Evolutionary conservation across 2,888 invertebrate species (phyloP), one percentile per base, ranked within the genome.

Genomic region (Tigriopus californicus): DNA sequence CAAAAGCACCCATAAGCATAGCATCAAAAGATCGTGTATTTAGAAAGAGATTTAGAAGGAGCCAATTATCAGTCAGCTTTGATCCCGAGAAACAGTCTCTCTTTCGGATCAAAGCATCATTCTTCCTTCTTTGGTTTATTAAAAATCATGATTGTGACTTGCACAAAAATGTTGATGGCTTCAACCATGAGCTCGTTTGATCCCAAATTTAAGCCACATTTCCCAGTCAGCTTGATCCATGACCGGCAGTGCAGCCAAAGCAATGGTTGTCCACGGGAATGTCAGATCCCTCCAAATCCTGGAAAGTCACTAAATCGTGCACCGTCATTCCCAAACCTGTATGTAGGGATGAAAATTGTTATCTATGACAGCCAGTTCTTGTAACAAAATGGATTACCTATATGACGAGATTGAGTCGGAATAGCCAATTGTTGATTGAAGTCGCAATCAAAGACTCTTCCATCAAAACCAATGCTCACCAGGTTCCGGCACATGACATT

Each of bases 401-500:
- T 44, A 4, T 15, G 4, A 44, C 3, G 46, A 15, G 46, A 44
- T 15, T 44, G 15, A 44, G 15, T 18, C 3, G n/a, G 46, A 15
- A 10, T 15, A 44, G n/a, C 49, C 22, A 49, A 49, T 49, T 49
- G 49, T 49, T 49, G 49, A 49, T 49, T 49, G 22, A 49, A 49
- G 49, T 49, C 49, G 22, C 49, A 49, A 49, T 49, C 49, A 49
- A 20, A 49, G 22, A 49, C 22, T 4, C 13, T 15, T 49, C 49
- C 49, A 20, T 49, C 49, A 22, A 20, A 49, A 11, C 22, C 22
- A 11, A 49, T 22, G 22, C 49, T 49, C 12, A 49, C 22, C 13
- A 49, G 20, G 5, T 49, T 22, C 8, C 15, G 20, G 49, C 49
- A 49, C 49, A 49, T 49, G 20, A 49, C 15, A 22, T 49, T 49